Evolutionary conservation across 92 coral and sea anemone genomes (phyloP).

Genomic region (Zoanthus gigantus): DNA sequence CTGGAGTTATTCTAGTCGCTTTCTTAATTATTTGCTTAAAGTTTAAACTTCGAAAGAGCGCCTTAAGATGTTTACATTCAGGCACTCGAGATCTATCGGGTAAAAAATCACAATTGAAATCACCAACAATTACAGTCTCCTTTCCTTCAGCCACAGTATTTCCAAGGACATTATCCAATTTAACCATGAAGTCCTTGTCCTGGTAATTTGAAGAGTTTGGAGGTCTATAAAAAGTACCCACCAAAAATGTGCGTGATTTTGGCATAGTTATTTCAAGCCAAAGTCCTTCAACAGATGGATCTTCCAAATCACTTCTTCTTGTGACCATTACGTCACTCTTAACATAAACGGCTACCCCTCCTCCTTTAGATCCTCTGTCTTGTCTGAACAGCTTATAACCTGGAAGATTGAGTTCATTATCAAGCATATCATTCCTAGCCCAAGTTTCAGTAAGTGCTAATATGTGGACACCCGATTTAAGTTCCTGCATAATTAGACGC

Average conservation of each 20-base stretch:
- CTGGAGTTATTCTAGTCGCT: too few species aligned
- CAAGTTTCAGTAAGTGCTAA: too few species aligned
- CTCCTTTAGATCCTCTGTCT: not conserved
- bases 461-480: too few species aligned
- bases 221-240: slow-evolving; percentile 8
- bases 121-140: slow-evolving; percentile 33
- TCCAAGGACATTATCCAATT: slow-evolving; percentile 31
- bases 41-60: too few species aligned
- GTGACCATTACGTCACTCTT: slow-evolving; percentile 7
- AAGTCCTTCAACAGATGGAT: slow-evolving; percentile 31
- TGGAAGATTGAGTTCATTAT: too few species aligned
- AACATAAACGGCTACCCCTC: slow-evolving; percentile 48
- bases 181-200: slow-evolving; percentile 25
- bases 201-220: slow-evolving; percentile 11
- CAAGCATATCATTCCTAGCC: too few species aligned
- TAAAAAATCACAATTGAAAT: slow-evolving; percentile 21
- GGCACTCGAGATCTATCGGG: not conserved
- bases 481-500: too few species aligned
- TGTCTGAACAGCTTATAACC: too few species aligned
- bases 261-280: slow-evolving; percentile 48
- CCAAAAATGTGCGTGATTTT: slow-evolving; percentile 29
- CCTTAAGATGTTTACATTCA: slow-evolving; percentile 39
- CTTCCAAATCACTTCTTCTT: slow-evolving; percentile 43
- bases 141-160: slow-evolving; percentile 41
- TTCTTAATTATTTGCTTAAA: too few species aligned